Percentiles rank a stretch among this genome's conserved stretches.
Conservation (phyloP, 2,888 invertebrate genomes). For the Lysandra coridon region DNA sequence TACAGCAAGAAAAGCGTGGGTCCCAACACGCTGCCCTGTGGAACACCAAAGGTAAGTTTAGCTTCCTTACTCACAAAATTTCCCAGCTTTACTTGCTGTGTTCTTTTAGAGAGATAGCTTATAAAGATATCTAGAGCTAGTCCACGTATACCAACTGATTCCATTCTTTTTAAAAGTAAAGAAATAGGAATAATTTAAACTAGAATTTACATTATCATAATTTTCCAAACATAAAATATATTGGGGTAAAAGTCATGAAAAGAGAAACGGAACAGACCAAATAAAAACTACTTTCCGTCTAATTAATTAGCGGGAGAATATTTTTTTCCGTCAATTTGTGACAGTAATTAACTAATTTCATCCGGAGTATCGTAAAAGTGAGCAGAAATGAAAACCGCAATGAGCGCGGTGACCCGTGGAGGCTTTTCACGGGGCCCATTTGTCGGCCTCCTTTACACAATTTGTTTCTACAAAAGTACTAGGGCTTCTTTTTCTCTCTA, state of each 20-base stretch:
- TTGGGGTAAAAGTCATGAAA: background rate
- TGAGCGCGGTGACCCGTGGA: conserved; percentile 36
- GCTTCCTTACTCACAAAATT: no score
- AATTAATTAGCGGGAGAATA: conserved; percentile 13
- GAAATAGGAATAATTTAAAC: background rate
- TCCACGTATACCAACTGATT: no score
- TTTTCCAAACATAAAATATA: background rate
- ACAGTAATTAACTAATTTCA: conserved; percentile 31
- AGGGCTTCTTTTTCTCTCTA: background rate
- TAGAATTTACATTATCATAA: background rate
- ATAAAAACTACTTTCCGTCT: conserved; percentile 12
- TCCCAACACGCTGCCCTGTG: no score
- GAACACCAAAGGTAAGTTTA: no score
- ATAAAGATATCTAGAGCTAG: no score
- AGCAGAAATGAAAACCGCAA: conserved; percentile 37
- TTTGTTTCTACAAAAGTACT: conserved; percentile 32
- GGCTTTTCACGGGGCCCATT: conserved; percentile 36
- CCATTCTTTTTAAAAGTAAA: no score
- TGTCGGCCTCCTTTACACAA: conserved; percentile 33
- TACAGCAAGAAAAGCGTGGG: no score
- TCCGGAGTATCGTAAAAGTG: conserved; percentile 32
- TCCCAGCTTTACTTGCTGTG: no score
- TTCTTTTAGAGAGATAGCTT: no score
- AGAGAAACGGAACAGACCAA: background rate
- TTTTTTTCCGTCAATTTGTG: conserved; percentile 16